A percentile compares a stretch with the other conserved stretches of the same genome.
Conservation (phyloP, 2,888 invertebrate genomes). For the Chloroclystis v-ata region DNA sequence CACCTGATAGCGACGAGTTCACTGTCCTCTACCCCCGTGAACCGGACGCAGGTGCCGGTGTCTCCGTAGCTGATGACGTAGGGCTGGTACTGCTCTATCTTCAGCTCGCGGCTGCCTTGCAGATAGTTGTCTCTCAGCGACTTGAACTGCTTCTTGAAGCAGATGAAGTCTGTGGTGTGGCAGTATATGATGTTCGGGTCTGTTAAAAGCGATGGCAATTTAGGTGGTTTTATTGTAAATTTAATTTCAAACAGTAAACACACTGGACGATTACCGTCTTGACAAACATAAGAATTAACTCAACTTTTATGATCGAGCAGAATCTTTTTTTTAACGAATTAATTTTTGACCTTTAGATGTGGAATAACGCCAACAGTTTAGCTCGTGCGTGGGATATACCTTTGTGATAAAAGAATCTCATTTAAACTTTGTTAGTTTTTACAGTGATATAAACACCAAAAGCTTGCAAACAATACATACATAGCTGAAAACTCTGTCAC, state of each 20-base stretch:
- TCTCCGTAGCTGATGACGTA: slow-evolving; percentile 42
- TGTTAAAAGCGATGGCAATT: slow-evolving; percentile 24
- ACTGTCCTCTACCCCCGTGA: slow-evolving; percentile 47
- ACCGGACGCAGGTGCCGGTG: slow-evolving; percentile 42
- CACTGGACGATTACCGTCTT: no score
- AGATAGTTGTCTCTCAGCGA: slow-evolving; percentile 43
- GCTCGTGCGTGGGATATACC: no score
- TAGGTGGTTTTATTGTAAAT: not conserved
- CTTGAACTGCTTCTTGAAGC: slow-evolving; percentile 51
- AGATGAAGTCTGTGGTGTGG: slow-evolving; percentile 50
- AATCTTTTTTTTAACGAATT: no score
- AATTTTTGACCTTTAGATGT: no score
- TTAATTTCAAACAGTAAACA: not conserved
- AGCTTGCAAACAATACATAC: no score
- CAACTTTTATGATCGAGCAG: no score
- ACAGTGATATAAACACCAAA: no score
- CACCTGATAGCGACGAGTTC: slow-evolving; percentile 43
- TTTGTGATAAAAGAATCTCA: no score
- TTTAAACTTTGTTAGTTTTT: no score
- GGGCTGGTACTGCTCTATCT: slow-evolving; percentile 36
- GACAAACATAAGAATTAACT: no score
- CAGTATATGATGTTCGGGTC: slow-evolving; percentile 48
- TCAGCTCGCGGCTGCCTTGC: slow-evolving; percentile 37
- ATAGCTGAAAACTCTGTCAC: no score
- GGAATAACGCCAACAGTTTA: no score